A percentile compares a stretch with the other conserved stretches of the same genome.
Evolutionary conservation across 1,140 invertebrate species (phyloP).

Genomic region (Teleogryllus occipitalis): DNA sequence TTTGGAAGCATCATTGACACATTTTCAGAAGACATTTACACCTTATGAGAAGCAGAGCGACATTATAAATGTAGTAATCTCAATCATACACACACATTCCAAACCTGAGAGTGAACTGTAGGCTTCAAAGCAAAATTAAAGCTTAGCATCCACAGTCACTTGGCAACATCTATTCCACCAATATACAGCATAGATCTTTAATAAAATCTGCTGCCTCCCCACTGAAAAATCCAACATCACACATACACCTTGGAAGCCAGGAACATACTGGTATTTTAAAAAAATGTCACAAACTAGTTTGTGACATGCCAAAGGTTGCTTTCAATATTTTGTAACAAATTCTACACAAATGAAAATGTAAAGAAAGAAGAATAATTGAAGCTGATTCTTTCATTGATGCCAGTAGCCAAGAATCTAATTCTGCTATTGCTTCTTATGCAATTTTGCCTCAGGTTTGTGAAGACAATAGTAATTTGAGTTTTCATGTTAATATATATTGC

Average conservation of each 20-base stretch:
- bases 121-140: neutral
- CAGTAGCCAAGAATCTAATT: no score
- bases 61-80: neutral
- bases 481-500: neutral
- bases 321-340: neutral
- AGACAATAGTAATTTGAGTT: neutral
- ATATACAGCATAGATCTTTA: neutral
- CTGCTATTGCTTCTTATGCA: neutral
- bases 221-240: neutral
- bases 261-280: neutral
- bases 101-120: neutral
- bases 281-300: neutral
- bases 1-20: neutral
- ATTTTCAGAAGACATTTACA: neutral
- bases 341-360: neutral
- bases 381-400: neutral
- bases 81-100: neutral
- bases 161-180: neutral
- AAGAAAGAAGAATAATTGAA: neutral
- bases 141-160: neutral
- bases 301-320: neutral
- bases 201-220: no score
- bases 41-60: neutral
- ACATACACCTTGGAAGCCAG: neutral
- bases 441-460: neutral